Base-by-base conservation (phyloP, 37 sponge, comb jelly and placozoan species). In the Theonella swinhoei region DNA sequence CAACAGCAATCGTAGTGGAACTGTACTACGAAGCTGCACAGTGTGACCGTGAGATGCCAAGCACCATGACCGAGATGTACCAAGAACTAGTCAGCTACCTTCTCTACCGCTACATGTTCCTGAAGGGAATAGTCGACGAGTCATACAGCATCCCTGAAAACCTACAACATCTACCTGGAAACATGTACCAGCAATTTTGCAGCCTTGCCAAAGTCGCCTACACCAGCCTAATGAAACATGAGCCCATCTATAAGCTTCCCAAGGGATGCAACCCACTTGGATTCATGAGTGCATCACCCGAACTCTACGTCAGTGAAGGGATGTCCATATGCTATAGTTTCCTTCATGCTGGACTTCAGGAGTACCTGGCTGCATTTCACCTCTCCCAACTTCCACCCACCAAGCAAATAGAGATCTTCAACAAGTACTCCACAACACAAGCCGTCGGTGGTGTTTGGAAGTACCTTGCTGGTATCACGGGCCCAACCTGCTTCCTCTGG, bases 1-100 rank as follows among this genome's bases (percentile, higher is more conserved):
- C 36, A 31, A 69, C 80, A 11, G 80, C 70, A 3, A 42, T 80
- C 28, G 70, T 69, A 5, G 70, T 69, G 4, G 70, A 80, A 38
- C 7, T 59, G 33, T 80, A 39, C 80, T 42, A 80, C 36, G 70
- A 80, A 47, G 70, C 70, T 68, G 28, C 22, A 23, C 29, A 11
- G 25, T 32, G 31, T 31, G 70, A 34, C 2, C 1, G 32, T 0
- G 34, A 37, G 5, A n/a, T 32, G 3, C 70, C 70, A 0, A 69
- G 3, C 28, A 80, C 80, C 5, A 2, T 80, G 7, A 80, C 80
- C 24, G 59, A 80, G 54, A 37, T 80, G 29, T 80, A 80, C 61
- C 35, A 17, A 3, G 25, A 32, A 22, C 59, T 80, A 5, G 32
- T 42, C 2, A 2, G 32, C 8, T 41, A 68, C 25, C 69, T 80